These are phyloP conservation scores for Rhinolophus sinicus DNA, from an alignment of 2,113 vertebrate species.

Conservation along the genomic window DNA sequence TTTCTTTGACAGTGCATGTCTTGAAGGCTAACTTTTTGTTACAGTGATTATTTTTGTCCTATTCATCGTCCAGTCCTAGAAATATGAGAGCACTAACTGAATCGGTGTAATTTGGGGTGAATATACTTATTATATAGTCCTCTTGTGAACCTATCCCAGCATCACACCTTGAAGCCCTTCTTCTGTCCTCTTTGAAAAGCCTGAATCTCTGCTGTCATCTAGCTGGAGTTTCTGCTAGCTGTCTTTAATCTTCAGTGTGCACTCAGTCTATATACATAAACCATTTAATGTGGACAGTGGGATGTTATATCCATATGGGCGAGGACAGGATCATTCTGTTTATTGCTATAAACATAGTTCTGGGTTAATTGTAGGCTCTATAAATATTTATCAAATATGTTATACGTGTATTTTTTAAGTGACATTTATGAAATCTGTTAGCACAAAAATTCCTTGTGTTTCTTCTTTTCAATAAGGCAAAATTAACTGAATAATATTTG, in stretches of 20 bases:
- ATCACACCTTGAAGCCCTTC: not conserved
- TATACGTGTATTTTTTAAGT: not conserved
- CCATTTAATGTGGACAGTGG: not conserved
- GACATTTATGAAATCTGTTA: not conserved
- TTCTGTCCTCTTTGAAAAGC: not conserved
- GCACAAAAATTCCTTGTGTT: not conserved
- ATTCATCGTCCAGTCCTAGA: not conserved
- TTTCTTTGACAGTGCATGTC: not conserved
- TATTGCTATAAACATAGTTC: not conserved
- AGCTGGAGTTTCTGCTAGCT: not conserved
- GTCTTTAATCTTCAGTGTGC: not conserved
- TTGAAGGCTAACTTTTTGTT: not conserved
- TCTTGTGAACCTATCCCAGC: not conserved
- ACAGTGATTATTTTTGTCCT: not conserved
- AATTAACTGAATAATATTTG: not conserved
- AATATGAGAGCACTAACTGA: not conserved
- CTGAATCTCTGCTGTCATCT: not conserved
- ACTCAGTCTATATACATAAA: not conserved
- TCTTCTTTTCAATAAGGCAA: not conserved
- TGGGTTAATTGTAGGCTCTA: not conserved
- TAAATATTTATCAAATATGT: not conserved
- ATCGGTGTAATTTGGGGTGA: not conserved
- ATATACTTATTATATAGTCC: not conserved
- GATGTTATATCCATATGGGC: not conserved
- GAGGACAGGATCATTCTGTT: not conserved